A percentile compares a stretch with the other conserved stretches of the same genome.
Evolutionary conservation across 2,113 vertebrate species (phyloP).

Genomic region (Sinosuthora webbiana): DNA sequence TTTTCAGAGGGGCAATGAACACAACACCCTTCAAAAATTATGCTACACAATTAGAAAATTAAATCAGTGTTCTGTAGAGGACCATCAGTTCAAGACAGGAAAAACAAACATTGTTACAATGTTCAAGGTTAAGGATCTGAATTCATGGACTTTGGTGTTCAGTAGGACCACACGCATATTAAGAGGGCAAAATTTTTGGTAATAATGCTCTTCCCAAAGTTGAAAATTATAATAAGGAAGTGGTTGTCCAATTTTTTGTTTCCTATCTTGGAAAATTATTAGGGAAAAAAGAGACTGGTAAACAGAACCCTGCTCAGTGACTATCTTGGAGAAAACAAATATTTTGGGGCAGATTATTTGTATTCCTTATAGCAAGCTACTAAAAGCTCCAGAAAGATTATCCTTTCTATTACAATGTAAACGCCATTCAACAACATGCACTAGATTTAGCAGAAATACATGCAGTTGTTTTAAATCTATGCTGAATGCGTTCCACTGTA

Average conservation of each 20-base stretch:
- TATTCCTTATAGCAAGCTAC: background rate
- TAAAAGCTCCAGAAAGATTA: slow-evolving; percentile 50
- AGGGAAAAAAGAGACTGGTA: background rate
- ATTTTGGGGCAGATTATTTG: slow-evolving; percentile 11
- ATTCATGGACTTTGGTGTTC: background rate
- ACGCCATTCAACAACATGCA: background rate
- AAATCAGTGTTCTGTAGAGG: background rate
- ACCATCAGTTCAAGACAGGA: background rate
- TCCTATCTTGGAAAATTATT: background rate
- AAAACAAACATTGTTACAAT: background rate
- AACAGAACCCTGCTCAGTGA: background rate
- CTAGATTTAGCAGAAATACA: slow-evolving; percentile 32
- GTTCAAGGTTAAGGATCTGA: background rate
- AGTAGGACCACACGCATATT: background rate
- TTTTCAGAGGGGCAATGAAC: background rate
- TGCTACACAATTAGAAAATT: background rate
- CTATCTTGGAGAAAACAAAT: background rate
- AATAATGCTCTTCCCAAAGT: background rate
- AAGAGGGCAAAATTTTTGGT: background rate
- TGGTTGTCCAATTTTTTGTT: background rate
- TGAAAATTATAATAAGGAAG: background rate
- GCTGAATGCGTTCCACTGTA: background rate
- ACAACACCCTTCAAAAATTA: background rate
- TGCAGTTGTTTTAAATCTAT: slow-evolving; percentile 32
- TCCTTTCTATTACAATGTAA: slow-evolving; percentile 35